Conservation (phyloP, 2,113 vertebrate species). For the Lycocorax pyrrhopterus region DNA sequence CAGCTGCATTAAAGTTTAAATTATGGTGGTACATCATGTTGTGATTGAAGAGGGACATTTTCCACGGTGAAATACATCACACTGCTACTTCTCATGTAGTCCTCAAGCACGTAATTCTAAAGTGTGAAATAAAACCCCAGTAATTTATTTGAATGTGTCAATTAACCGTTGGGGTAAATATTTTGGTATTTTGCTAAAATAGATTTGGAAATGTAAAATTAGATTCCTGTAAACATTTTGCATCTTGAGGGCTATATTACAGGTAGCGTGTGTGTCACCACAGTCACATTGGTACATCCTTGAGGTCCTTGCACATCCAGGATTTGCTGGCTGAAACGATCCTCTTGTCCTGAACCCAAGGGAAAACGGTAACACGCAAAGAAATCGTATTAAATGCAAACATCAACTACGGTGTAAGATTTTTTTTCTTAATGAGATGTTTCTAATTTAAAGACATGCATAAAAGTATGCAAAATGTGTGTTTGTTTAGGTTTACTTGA, state of each 20-base stretch:
- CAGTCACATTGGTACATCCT: conserved; percentile 8
- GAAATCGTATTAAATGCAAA: conserved; percentile 27
- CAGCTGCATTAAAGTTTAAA: background rate
- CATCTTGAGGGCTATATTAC: conserved; percentile 25
- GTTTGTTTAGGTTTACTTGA: conserved; percentile 73
- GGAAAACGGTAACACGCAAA: background rate
- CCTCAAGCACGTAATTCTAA: conserved; percentile 5
- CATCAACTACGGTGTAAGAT: conserved; percentile 51
- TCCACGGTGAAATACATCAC: background rate
- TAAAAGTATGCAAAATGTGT: conserved; percentile 69
- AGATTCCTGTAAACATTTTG: background rate
- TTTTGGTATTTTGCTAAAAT: conserved; percentile 70
- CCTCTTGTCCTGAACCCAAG: background rate
- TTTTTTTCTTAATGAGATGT: conserved; percentile 63
- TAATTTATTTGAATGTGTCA: conserved; percentile 54
- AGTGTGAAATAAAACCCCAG: background rate
- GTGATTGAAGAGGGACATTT: background rate
- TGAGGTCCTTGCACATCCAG: background rate
- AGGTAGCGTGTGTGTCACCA: background rate
- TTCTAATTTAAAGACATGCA: conserved; percentile 76
- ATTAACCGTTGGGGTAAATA: conserved; percentile 47
- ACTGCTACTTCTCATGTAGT: background rate
- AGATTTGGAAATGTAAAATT: conserved; percentile 52
- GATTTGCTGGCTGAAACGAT: background rate
- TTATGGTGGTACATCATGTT: background rate